Evolutionary conservation across 2,113 vertebrate genomes (phyloP), one percentile per base, ranked within the genome.

Genomic region (Trogon surrucura): DNA sequence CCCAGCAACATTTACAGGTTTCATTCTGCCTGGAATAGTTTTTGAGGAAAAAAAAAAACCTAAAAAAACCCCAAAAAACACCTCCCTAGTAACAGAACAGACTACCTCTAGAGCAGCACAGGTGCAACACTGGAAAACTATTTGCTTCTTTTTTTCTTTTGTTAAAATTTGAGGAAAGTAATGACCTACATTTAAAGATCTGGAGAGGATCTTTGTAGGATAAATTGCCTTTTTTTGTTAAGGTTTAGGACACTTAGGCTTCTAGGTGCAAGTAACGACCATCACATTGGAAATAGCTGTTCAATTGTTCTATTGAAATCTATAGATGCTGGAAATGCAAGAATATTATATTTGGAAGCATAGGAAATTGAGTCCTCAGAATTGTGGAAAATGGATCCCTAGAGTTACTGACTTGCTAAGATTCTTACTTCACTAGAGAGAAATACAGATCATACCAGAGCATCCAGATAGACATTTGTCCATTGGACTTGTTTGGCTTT

Each of bases 381-480:
- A 83, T 32, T 74, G 20, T 32, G n/a, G 29, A 36, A 58, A 80
- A 78, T 11, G 41, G 44, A 47, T 2, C 3, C 22, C 6, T 57
- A 48, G 4, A 22, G 60, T 51, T 80, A 70, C 3, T 29, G 25
- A 66, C 51, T 62, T 67, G 17, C 7, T 75, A 77, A 36, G 34
- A 69, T 70, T 87, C 44, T 82, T 86, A 36, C 60, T 93, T 87
- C 71, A 62, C 12, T 22, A 81, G 71, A 71, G 16, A 73, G 36
- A 92, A 95, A 86, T 50, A 75, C 30, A 41, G 9, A 79, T 96
- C 98, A 67, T 98, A 99, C 99, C 98, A 99, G 96, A 62, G 99
- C 99, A 95, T 99, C 99, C 71, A 99, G 97, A 93, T 99, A 99
- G 10, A 99, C 99, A 14, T 99, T 99, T 30, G 99, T 99, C 99